Percentiles rank a stretch among this genome's conserved stretches.
Evolutionary conservation across 2,113 vertebrate genomes (phyloP).

Genomic region (Otocyon megalotis): DNA sequence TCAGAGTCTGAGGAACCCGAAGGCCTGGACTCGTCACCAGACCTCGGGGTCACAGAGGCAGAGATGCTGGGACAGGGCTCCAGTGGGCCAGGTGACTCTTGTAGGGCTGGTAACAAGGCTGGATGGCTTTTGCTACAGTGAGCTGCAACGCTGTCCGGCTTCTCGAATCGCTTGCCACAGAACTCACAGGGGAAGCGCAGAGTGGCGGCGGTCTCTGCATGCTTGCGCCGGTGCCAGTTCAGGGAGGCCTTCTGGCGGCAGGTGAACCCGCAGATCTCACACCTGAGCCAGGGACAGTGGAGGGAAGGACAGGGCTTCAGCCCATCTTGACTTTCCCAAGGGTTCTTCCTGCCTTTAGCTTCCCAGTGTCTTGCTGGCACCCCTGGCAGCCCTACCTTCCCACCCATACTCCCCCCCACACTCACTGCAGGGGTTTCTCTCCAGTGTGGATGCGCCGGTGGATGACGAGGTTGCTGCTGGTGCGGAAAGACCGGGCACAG

Average conservation of each 20-base stretch:
- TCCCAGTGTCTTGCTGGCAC: neutral
- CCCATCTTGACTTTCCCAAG: neutral
- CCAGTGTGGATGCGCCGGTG: conserved; percentile 92
- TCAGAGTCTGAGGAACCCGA: neutral
- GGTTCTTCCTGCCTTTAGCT: neutral
- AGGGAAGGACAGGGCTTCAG: neutral
- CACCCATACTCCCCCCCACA: neutral
- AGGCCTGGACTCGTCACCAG: neutral
- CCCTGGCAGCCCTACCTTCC: neutral
- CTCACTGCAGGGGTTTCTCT: conserved; percentile 92
- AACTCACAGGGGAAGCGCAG: conserved; percentile 90
- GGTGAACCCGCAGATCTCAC: conserved; percentile 92
- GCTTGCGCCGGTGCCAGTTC: conserved; percentile 93
- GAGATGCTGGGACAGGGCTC: neutral
- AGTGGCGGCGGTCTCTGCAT: conserved; percentile 85
- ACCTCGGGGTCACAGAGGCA: neutral
- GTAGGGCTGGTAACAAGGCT: neutral
- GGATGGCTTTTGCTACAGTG: conserved; percentile 92
- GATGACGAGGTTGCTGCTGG: conserved; percentile 92
- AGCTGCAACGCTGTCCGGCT: conserved; percentile 89
- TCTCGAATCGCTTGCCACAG: conserved; percentile 91
- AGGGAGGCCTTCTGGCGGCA: conserved; percentile 93
- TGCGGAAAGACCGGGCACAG: conserved; percentile 91
- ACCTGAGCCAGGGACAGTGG: conserved; percentile 82
- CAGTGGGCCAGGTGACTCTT: neutral